phyloP scores from a whole-genome alignment of 2,797 vertebrate species.

The Helarctos malayanus region DNA sequence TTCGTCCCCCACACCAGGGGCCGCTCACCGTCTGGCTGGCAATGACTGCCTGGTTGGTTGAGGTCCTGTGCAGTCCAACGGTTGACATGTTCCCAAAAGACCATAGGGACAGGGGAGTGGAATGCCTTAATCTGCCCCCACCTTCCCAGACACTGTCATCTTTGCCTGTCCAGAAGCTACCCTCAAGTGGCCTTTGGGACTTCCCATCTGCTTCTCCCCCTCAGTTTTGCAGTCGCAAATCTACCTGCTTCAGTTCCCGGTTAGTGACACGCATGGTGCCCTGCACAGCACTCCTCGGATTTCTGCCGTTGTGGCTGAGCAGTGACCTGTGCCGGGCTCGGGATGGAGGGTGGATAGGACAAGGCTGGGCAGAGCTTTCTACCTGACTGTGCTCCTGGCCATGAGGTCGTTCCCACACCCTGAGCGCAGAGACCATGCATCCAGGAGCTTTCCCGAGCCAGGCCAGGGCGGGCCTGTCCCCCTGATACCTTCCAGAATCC shows the following conservation, averaged over 20 bases:
- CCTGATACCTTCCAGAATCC: background rate
- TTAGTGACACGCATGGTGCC: too few species aligned
- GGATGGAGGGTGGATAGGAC: background rate
- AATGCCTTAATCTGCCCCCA: background rate
- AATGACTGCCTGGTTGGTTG: background rate
- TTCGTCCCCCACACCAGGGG: background rate
- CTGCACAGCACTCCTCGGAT: background rate
- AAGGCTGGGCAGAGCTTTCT: background rate
- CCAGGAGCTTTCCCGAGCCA: background rate
- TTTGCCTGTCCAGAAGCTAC: background rate
- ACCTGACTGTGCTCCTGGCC: background rate
- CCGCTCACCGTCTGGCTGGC: too few species aligned
- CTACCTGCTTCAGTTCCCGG: background rate
- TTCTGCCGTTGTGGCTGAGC: background rate
- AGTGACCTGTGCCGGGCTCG: background rate
- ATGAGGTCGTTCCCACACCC: accelerated
- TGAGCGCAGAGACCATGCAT: accelerated
- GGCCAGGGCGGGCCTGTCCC: background rate
- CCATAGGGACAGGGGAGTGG: background rate
- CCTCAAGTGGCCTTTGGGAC: accelerated
- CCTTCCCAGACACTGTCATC: background rate
- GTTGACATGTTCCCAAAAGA: background rate
- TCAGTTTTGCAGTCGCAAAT: background rate
- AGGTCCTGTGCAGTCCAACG: background rate
- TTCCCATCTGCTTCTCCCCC: background rate